A percentile compares a stretch with the other conserved stretches of the same genome.
phyloP scores from a whole-genome alignment of 2,797 vertebrate genomes.

The Taeniopygia guttata region DNA sequence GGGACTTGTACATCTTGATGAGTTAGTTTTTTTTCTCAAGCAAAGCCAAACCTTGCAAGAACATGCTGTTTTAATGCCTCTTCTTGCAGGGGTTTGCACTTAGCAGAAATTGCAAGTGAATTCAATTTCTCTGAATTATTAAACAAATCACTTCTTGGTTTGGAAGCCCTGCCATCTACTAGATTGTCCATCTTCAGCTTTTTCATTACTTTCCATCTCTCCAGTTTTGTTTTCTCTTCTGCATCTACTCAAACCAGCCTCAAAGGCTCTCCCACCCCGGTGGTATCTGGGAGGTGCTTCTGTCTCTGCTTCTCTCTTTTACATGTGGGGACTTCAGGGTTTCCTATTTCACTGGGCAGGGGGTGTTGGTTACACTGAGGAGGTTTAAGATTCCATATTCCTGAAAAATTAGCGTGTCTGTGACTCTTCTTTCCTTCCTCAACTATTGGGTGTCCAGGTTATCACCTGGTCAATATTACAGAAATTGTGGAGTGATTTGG shows the following conservation, averaged over 20 bases:
- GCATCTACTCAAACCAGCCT: background rate
- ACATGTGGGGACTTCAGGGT: background rate
- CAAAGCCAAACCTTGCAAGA: background rate
- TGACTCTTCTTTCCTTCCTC: background rate
- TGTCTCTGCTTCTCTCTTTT: background rate
- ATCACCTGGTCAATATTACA: background rate
- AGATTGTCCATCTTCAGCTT: background rate
- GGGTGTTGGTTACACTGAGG: background rate
- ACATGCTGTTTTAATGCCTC: background rate
- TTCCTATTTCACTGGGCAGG: background rate
- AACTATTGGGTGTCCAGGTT: background rate
- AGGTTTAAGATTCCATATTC: background rate
- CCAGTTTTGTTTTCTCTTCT: background rate
- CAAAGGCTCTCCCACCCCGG: rapidly evolving
- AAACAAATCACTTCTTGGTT: background rate
- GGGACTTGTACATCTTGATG: background rate
- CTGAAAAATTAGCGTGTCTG: background rate
- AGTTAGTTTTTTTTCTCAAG: background rate
- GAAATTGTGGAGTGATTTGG: background rate
- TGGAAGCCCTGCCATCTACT: background rate
- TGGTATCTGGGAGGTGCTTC: background rate
- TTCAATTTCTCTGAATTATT: background rate
- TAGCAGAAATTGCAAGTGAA: background rate
- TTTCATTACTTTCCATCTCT: background rate
- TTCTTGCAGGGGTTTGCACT: background rate